Base-by-base conservation (phyloP, 2,888 invertebrate genomes). In the Germaria angustata region DNA sequence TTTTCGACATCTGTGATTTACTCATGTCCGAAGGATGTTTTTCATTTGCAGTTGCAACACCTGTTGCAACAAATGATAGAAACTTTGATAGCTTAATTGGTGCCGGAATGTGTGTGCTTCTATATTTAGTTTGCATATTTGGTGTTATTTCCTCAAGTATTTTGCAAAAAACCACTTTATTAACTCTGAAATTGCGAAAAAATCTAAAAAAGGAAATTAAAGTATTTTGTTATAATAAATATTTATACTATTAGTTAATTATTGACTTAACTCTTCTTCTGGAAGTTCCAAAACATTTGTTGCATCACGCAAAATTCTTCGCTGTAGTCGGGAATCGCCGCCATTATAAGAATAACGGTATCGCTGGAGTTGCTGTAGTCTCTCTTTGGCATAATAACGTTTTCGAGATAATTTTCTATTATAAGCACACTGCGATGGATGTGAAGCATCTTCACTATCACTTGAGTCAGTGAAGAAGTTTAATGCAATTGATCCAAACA, bases 211-310 rank as follows among this genome's bases (percentile, higher is more conserved):
- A 28, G 41, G 41, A 20, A 36, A 51, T 20, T n/a, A n/a, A n/a
- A n/a, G n/a, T n/a, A 11, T 59, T 61, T 24, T 44, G 49, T n/a
- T 28, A 5, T 28, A 28, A 28, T 28, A 5, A 28, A 28, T 28
- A 5, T 28, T 28, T 28, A 5, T 28, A 5, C 28, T 28, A 5
- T 28, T 28, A 6, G n/a, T n/a, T 20, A 1, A 20, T 22, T 46
- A 11, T 22, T 39, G 32, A 51, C 8, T 20, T 28, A 41, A 78
- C 69, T 49, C 15, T 13, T 78, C 61, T 1, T 68, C 53, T 2
- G 77, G 22, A 17, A 69, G n/a, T n/a, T 78, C 77, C 4, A 78
- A 15, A 11, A 78, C 61, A 46, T 78, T 78, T 41, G 61, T 15
- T 11, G 61, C 53, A 53, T 78, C 77, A 4, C 77, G 49, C 36